Evolutionary conservation across 2,797 vertebrate species (phyloP), one percentile per base, ranked within the genome.

Genomic region (Gadopsis bispinosus): DNA sequence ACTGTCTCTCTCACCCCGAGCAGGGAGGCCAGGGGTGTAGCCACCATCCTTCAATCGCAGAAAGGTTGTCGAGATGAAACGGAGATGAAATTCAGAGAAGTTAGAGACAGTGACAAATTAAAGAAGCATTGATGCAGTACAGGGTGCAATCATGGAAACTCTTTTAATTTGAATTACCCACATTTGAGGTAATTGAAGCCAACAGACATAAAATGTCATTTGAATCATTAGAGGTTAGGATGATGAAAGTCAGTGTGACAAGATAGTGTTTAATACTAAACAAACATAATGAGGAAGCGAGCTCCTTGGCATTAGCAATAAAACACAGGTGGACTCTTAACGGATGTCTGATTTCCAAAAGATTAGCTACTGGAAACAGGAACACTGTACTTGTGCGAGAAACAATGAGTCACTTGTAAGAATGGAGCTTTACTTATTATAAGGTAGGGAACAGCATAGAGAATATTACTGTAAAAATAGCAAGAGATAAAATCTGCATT

Each of bases 1-100:
- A 95, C 85, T 4, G 95, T 97, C 90, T 98, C 97, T 91, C 97
- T 98, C 29, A 99, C 94, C 0, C 97, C 97, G 22, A 99, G 92
- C 4, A 97, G 87, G 73, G 92, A 88, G 0, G 97, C 97, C 82
- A 98, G 64, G 0, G 96, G 97, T 8, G 94, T 97, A 20, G 97
- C 97, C 82, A 97, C 95, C 0, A 91, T 95, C 85, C 98, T 99
- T 87, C 41, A 88, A 64, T 43, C 43, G 73, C 47, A 69, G 51
- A 77, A 64, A 37, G 33, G 70, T 58, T 54, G 58, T 22, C 5
- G 2, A 81, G 37, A 35, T 59, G 26, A 72, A 61, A 41, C 58
- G 0, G 7, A 53, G 39, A 45, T 9, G 1, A 69, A 53, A 60
- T 16, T 8, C 33, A 51, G 20, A 35, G 3, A 61, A 50, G 6